Base-by-base conservation (phyloP, 2,888 invertebrate species). In the Hermaeophaga mercurialis region DNA sequence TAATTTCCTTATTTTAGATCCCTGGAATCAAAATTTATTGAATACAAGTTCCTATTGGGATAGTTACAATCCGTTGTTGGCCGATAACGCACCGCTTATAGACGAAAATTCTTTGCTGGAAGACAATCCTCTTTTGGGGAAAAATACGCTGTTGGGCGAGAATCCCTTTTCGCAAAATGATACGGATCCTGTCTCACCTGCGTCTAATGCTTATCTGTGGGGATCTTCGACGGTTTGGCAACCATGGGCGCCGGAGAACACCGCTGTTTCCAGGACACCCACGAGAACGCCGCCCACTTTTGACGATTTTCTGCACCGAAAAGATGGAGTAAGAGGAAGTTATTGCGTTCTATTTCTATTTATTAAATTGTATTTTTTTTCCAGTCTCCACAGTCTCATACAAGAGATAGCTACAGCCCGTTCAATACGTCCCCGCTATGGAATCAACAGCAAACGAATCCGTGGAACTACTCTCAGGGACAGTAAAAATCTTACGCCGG, bases 171-270 rank as follows among this genome's bases (percentile, higher is more conserved):
- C 43, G 12, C 43, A 41, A 33, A 43, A 43, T 8, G 43, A 43
- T 15, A 43, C 11, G 8, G 52, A 56, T 12, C 47, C 61, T 45
- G 46, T 47, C 8, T 53, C 63, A 4, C 58, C 65, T 9, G 66
- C 66, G 41, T 65, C 71, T 18, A 61, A 66, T 12, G 69, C 69
- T 47, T 78, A 76, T 64, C 65, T 77, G 44, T 79, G 78, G 77
- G 77, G 77, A 12, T 73, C 74, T n/a, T 73, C 74, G 22, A 73
- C 78, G 1, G 75, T 78, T n/a, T 78, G 77, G 78, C 73, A 76
- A 58, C 76, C 77, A 1, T 76, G 75, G 75, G 66, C 72, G 3
- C 75, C 75, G 50, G 55, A 58, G 33, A 7, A 12, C 26, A 54
- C 60, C 7, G 69, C 73, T 17, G 53, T 66, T 9, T 68, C 73